A percentile compares a stretch with the other conserved stretches of the same genome.
phyloP scores from a whole-genome alignment of 2,113 vertebrate genomes.

The Atlantisia rogersi region DNA sequence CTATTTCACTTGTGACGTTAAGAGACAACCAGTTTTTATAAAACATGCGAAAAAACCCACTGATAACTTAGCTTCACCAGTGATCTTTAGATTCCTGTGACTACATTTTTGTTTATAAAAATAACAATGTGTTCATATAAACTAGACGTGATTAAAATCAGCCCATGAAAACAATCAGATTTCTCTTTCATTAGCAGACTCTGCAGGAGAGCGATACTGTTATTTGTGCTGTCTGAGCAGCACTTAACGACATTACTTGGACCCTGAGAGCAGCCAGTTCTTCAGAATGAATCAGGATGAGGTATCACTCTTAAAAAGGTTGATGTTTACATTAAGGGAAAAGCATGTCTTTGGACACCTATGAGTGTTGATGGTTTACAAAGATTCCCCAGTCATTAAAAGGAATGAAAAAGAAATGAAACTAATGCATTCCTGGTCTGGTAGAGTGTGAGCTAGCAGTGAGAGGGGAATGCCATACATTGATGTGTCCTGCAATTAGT shows the following conservation, averaged over 20 bases:
- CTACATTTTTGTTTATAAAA: not conserved
- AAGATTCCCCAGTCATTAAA: not conserved
- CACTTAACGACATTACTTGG: not conserved
- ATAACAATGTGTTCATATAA: not conserved
- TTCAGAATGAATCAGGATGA: not conserved
- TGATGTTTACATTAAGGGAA: not conserved
- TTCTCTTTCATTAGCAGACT: not conserved
- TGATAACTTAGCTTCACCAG: not conserved
- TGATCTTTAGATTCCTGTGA: not conserved
- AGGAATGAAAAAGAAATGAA: not conserved
- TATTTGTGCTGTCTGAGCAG: not conserved
- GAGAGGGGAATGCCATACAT: rapidly evolving
- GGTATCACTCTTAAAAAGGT: not conserved
- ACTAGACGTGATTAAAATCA: not conserved
- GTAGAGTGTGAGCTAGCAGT: not conserved
- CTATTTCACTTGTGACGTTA: not conserved
- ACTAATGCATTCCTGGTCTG: not conserved
- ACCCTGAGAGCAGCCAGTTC: not conserved
- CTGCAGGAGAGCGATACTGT: not conserved
- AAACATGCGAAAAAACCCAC: not conserved
- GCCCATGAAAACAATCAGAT: not conserved
- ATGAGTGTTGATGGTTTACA: not conserved
- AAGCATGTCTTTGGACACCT: rapidly evolving
- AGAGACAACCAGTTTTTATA: not conserved
- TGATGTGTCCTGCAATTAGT: not conserved